Percentiles rank a stretch among this genome's conserved stretches.
phyloP scores from a whole-genome alignment of 2,888 invertebrate genomes.

The Hoplodrina blanda region DNA sequence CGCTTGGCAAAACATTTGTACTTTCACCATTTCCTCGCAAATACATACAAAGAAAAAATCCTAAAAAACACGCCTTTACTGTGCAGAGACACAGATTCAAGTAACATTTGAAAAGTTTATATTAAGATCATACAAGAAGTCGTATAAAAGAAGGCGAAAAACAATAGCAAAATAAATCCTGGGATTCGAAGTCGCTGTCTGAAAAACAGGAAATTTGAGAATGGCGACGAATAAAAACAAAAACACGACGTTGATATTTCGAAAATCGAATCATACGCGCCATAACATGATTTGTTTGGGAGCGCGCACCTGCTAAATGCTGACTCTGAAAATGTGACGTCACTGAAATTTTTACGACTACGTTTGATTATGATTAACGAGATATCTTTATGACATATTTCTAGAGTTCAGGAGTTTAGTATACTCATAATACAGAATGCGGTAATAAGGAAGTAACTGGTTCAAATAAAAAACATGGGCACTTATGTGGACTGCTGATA shows the following conservation, averaged over 20 bases:
- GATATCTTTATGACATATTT: constrained; percentile 16
- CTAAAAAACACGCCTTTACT: constrained; percentile 8
- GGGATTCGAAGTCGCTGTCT: constrained; percentile 44
- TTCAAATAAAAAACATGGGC: neutral
- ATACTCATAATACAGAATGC: neutral
- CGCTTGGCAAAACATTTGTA: neutral
- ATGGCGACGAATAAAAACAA: constrained; percentile 48
- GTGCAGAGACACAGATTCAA: constrained; percentile 9
- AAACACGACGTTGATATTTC: constrained; percentile 68
- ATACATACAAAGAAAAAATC: neutral
- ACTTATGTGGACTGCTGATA: too few relatives aligned
- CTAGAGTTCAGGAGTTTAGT: constrained; percentile 5
- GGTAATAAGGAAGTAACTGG: neutral
- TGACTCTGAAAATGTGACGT: constrained; percentile 36
- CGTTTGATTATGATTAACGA: constrained; percentile 51
- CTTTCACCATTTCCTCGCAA: neutral
- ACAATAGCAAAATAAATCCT: constrained; percentile 50
- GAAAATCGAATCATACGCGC: constrained; percentile 80
- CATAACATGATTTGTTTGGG: constrained; percentile 78
- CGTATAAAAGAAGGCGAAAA: constrained; percentile 52
- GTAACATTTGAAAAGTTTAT: constrained; percentile 52
- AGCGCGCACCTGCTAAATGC: constrained; percentile 66
- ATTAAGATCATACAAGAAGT: constrained; percentile 34
- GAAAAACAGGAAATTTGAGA: constrained; percentile 57
- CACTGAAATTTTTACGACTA: constrained; percentile 38